Percentiles rank a stretch among this genome's conserved stretches.
Conservation (phyloP, 1,140 invertebrate species). For the Drosophila pseudoobscura region DNA sequence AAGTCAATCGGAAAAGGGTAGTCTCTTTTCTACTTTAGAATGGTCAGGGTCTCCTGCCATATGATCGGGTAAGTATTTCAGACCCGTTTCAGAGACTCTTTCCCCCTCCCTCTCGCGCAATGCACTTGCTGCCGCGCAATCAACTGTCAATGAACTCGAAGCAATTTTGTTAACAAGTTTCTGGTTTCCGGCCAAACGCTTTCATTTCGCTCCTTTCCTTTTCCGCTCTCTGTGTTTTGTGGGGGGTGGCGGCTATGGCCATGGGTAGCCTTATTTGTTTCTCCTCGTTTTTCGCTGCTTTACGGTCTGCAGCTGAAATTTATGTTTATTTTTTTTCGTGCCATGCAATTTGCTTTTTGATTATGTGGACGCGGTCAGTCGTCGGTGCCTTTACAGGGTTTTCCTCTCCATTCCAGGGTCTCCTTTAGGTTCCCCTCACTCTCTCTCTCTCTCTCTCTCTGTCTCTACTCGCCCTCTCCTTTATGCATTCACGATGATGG, state of each 20-base stretch:
- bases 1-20: no score
- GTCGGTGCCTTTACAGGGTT: constrained; percentile 9
- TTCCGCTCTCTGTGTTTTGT: background rate
- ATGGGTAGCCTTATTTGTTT: constrained; percentile 7
- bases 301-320: constrained; percentile 44
- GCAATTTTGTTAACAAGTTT: constrained; percentile 54
- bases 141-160: constrained; percentile 58
- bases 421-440: no score
- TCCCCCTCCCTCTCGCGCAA: background rate
- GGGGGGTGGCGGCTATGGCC: no score
- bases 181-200: constrained; percentile 38
- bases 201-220: background rate
- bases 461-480: constrained; percentile 6
- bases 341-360: constrained; percentile 56
- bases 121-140: constrained; percentile 34
- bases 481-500: constrained; percentile 56
- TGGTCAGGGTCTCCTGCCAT: constrained; percentile 5
- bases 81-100: background rate
- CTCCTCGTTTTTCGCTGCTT: constrained; percentile 35
- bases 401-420: background rate
- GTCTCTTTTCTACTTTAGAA: no score
- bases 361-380: constrained; percentile 49
- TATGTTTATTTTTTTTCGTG: constrained; percentile 51
- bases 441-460: no score
- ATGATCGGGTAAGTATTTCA: constrained; percentile 32